Base-by-base conservation (phyloP, 92 coral and sea anemone genomes). In the Paragorgia papillata region DNA sequence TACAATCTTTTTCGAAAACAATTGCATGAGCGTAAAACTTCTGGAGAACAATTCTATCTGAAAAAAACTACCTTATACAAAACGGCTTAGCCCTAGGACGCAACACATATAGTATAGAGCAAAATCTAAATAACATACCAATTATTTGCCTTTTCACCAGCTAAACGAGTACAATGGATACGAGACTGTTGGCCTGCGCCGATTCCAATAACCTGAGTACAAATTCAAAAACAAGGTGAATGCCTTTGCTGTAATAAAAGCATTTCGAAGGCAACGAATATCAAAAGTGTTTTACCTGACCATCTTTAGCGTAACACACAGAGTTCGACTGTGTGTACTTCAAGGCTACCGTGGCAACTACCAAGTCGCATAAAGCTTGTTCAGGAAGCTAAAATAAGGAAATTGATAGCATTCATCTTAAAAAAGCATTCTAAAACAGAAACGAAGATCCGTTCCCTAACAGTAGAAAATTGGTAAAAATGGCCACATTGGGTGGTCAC, bases 151-250 rank as follows among this genome's bases (percentile, higher is more conserved):
- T 92, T 92, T 35, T 92, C 96, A 37, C 97, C 97, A 67, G 97
- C 97, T 74, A 92, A 83, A 67, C 97, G 87, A 55, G 96, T 92
- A 57, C 97, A 92, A 74, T 92, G 97, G 50, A 92, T 92, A 59
- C 97, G 90, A 32, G 97, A 92, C 78, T 92, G 97, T 75, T 92
- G 97, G n/a, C 97, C 97, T 9, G 97, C 97, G 28, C 97, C 97
- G 50, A 93, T 93, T 49, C 97, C 97, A 50, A 93, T 87, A 29
- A 93, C 97, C 97, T 93, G 34, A 4, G 13, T 25, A 62, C 6
- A 37, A 4, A 17, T 24, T 2, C 5, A 61, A 8, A 61, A 27
- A 7, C 5, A 18, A 61, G 18, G 67, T 14, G 35, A 25, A 27
- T 0, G 8, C 17, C 14, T 46, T n/a, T 46, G 12, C 17, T 7